Conservation (phyloP, 1,140 invertebrate species). For the Drosophila rhopaloa region DNA sequence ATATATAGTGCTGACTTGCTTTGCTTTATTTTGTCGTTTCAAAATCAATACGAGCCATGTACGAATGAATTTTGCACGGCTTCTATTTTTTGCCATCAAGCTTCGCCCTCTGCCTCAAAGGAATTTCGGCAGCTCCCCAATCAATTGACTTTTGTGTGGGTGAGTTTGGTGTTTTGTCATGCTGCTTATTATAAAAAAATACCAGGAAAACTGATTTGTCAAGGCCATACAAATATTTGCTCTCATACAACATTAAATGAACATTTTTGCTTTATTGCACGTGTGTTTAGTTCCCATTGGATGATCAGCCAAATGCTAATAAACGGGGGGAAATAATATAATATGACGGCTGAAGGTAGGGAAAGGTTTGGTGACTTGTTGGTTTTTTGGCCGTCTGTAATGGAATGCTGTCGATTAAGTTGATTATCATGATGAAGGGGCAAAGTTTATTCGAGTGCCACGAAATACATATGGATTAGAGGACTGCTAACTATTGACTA, state of each 20-base stretch:
- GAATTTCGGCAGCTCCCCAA: constrained; percentile 60
- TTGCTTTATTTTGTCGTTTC: constrained; percentile 49
- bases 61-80: constrained; percentile 75
- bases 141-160: constrained; percentile 49
- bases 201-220: constrained; percentile 76
- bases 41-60: constrained; percentile 68
- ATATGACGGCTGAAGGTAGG: constrained; percentile 18
- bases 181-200: constrained; percentile 74
- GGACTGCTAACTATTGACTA: background rate
- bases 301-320: constrained; percentile 43
- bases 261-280: constrained; percentile 52
- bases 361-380: constrained; percentile 63
- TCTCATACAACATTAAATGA: constrained; percentile 65
- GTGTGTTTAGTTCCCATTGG: constrained; percentile 26
- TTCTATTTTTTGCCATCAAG: constrained; percentile 64
- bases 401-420: constrained; percentile 66
- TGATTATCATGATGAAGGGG: constrained; percentile 61
- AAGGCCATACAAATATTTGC: constrained; percentile 74
- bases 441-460: constrained; percentile 49
- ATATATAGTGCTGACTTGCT: constrained; percentile 26
- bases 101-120: constrained; percentile 26
- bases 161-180: constrained; percentile 55
- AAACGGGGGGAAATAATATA: constrained; percentile 19
- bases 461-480: constrained; percentile 2
- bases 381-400: constrained; percentile 38